phyloP scores from a whole-genome alignment of 2,888 invertebrate genomes.

The Ophion costatus region DNA sequence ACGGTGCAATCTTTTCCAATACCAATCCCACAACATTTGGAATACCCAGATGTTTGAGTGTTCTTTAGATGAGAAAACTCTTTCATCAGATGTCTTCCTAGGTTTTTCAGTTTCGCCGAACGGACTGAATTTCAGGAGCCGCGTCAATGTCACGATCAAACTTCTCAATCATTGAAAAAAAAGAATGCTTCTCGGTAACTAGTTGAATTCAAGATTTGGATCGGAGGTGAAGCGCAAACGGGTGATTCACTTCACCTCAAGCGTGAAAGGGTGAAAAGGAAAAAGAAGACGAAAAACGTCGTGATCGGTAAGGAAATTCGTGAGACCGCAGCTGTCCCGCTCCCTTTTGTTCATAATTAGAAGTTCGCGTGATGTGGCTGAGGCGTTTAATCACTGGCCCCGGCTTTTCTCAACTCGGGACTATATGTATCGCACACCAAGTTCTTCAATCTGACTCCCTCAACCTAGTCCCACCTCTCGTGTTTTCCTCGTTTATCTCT shows the following conservation, averaged over 20 bases:
- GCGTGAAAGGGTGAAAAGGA: conserved; percentile 7
- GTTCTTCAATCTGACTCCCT: conserved; percentile 64
- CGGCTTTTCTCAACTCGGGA: conserved; percentile 48
- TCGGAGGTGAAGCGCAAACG: too few species aligned
- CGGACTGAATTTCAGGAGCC: too few species aligned
- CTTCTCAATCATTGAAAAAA: too few species aligned
- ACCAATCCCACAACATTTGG: too few species aligned
- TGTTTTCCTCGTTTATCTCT: conserved; percentile 33
- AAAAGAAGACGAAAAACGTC: neutral
- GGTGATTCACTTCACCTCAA: neutral
- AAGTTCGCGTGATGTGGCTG: conserved; percentile 62
- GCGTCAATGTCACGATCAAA: too few species aligned
- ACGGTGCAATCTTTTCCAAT: too few species aligned
- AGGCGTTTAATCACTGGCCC: conserved; percentile 67
- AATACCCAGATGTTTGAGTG: too few species aligned
- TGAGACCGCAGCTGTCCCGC: conserved; percentile 57
- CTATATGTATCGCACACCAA: conserved; percentile 36
- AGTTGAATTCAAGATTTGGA: too few species aligned
- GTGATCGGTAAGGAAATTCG: conserved; percentile 44
- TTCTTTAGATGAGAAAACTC: too few species aligned
- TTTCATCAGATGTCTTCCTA: too few species aligned
- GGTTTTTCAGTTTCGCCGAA: too few species aligned
- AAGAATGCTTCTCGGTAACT: too few species aligned
- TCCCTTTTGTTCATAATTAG: conserved; percentile 63
- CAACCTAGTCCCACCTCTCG: conserved; percentile 39